A percentile compares a stretch with the other conserved stretches of the same genome.
These are phyloP conservation scores for Vidua chalybeata DNA, from an alignment of 2,113 vertebrate genomes.

Conservation along the genomic window DNA sequence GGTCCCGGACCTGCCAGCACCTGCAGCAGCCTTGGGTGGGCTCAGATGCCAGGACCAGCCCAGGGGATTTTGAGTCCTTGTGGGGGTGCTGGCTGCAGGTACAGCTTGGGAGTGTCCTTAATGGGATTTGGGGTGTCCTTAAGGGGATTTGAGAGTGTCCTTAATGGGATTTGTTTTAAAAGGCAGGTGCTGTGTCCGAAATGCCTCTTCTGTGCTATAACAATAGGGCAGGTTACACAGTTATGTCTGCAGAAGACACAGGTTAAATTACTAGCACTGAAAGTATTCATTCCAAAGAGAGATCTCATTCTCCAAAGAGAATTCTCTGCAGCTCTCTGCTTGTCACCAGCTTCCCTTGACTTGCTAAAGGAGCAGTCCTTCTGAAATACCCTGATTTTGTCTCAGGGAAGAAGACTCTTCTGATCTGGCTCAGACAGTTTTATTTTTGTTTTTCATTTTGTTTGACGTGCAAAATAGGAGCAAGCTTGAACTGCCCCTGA, in stretches of 20 bases:
- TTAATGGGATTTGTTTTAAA: background rate
- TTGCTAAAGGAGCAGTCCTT: background rate
- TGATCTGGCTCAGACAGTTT: background rate
- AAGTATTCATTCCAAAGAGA: background rate
- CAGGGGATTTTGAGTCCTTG: background rate
- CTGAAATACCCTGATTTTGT: background rate
- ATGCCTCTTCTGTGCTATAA: background rate
- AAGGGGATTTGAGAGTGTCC: background rate
- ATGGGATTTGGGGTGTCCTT: background rate
- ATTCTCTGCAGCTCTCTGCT: background rate
- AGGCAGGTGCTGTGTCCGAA: background rate
- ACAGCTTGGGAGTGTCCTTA: background rate
- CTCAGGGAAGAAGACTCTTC: background rate
- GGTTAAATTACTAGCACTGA: background rate
- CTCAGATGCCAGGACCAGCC: rapidly evolving
- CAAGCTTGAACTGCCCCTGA: background rate
- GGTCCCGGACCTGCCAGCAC: background rate
- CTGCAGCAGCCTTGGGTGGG: background rate
- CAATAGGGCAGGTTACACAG: background rate
- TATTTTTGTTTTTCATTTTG: background rate
- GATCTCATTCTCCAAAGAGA: background rate
- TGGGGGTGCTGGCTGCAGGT: background rate
- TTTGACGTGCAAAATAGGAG: background rate
- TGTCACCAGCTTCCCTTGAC: background rate
- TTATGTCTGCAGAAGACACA: background rate